These are phyloP conservation scores for Pentamera pediparva DNA, from an alignment of 53 echinoderm and acorn worm species.

Conservation along the genomic window DNA sequence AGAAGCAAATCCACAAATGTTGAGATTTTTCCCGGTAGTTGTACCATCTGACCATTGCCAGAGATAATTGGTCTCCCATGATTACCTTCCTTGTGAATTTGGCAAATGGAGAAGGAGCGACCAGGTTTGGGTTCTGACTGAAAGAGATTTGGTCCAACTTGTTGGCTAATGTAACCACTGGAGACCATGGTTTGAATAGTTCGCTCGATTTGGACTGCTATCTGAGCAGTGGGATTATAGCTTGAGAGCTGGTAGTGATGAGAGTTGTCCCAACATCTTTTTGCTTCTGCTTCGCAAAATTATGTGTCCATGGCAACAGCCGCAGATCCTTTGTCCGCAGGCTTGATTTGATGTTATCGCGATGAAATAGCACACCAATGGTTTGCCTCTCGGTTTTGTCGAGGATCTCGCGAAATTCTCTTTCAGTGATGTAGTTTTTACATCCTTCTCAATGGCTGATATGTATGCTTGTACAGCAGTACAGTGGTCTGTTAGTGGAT, in stretches of 20 bases:
- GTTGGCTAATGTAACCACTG: not conserved
- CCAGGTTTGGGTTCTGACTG: not conserved
- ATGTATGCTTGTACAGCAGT: not conserved
- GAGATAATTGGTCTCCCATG: too few relatives aligned
- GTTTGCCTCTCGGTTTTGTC: not conserved
- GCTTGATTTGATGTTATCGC: slow-evolving; percentile 2
- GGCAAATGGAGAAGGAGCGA: not conserved
- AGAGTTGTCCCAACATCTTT: not conserved
- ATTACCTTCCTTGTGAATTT: not conserved
- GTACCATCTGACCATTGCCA: too few relatives aligned
- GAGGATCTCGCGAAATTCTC: not conserved
- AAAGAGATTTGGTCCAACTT: slow-evolving; percentile 14
- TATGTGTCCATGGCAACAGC: not conserved
- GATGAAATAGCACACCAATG: not conserved
- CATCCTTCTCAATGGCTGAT: not conserved
- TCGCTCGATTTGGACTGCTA: too few relatives aligned
- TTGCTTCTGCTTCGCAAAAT: not conserved
- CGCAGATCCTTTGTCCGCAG: slow-evolving; percentile 11
- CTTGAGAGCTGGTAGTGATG: not conserved
- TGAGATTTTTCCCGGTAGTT: too few relatives aligned
- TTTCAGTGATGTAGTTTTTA: not conserved
- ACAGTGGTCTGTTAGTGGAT: not conserved
- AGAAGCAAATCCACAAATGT: too few relatives aligned
- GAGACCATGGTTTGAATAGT: not conserved
- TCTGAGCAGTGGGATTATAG: not conserved